Evolutionary conservation across 2,113 vertebrate species (phyloP), one percentile per base, ranked within the genome.

Genomic region (Zapornia atra): DNA sequence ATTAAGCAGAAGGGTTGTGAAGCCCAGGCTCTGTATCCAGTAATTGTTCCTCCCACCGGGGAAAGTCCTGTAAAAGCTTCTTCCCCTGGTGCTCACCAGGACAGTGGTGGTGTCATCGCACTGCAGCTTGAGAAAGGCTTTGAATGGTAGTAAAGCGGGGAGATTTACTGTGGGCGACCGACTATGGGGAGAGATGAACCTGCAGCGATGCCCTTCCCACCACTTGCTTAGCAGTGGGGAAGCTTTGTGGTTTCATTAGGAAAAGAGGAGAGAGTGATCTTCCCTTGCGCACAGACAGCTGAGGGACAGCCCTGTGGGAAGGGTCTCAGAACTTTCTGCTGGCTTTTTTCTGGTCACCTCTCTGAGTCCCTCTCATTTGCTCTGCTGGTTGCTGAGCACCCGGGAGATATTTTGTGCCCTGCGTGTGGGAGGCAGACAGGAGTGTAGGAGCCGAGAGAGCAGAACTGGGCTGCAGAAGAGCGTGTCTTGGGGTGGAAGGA

Each of bases 1-100:
- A 92, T 91, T 91, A 82, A 92, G 78, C 69, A 87, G 93, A 92
- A 60, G 77, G 57, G 79, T 79, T 71, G 57, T 96, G 86, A 94
- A 92, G 86, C 34, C 60, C 65, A 70, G 51, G 38, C 46, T 78
- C 76, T 73, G 28, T 68, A 86, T 68, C 69, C 86, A 92, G 42
- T 46, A 82, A 79, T 76, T 95, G 75, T 92, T 92, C 71, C 50
- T 94, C 90, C 46, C 70, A 46, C 66, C 50, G 65, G 21, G 61
- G 29, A 87, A 95, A 82, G 28, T 25, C 61, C 75, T 75, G 81
- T 42, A 94, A 92, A 87, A 94, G 70, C 66, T 72, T 95, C 66
- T 72, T 95, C 59, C 51, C 60, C 25, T 34, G 38, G 44, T 82
- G 87, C 59, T 90, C 63, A 92, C 18, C 33, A 76, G 71, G 36